These are phyloP conservation scores for Onychomys torridus DNA, from an alignment of 2,797 vertebrate genomes.

Conservation along the genomic window DNA sequence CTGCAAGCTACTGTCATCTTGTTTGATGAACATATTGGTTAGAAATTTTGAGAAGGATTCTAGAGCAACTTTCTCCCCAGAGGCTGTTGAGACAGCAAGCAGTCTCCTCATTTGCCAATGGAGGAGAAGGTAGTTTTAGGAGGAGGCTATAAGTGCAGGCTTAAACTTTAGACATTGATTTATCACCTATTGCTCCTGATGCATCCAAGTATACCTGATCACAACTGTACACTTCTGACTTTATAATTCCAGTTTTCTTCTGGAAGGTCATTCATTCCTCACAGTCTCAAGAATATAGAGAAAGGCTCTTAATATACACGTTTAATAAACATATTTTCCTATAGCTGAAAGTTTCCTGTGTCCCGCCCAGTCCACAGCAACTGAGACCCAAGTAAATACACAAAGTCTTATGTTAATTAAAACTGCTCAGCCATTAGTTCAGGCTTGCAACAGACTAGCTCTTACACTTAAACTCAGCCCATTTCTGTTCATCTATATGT, in stretches of 20 bases:
- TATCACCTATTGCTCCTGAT: not conserved
- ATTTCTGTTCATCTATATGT: too few relatives aligned
- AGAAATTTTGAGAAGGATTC: not conserved
- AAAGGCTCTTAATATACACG: not conserved
- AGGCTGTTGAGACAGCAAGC: not conserved
- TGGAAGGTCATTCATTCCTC: not conserved
- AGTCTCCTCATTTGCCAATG: not conserved
- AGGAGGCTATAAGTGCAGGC: not conserved
- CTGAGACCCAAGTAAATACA: too few relatives aligned
- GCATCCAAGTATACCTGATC: not conserved
- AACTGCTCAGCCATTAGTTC: too few relatives aligned
- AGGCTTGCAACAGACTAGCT: too few relatives aligned
- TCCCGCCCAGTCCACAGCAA: too few relatives aligned
- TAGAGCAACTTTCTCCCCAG: not conserved
- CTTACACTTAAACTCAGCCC: too few relatives aligned
- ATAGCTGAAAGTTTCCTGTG: too few relatives aligned
- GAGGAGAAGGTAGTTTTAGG: not conserved
- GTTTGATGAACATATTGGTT: not conserved
- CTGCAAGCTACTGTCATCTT: not conserved
- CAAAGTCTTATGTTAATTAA: too few relatives aligned
- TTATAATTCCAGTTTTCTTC: not conserved
- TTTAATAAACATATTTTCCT: not conserved
- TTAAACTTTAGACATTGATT: not conserved
- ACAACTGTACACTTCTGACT: not conserved
- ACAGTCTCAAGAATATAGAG: not conserved